Base-by-base conservation (phyloP, 2,888 invertebrate species). In the Lasioglossum malachurum region DNA sequence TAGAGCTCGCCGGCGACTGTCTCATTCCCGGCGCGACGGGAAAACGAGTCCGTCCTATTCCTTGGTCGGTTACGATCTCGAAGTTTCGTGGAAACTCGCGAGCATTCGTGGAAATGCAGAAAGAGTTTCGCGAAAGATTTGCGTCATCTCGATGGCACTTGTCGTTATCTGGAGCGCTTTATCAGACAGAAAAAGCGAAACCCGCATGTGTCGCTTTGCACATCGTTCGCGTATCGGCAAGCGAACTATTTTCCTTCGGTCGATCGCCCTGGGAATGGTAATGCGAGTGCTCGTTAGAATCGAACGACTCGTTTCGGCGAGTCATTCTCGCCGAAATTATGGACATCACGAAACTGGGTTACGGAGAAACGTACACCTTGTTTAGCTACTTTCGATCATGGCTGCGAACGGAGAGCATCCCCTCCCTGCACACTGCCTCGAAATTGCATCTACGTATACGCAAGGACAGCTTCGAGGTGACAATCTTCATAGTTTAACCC, bases 311-410 rank as follows among this genome's bases (percentile, higher is more conserved):
- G 38, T 78, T 64, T 49, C 53, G 10, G n/a, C 71, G 78, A 69
- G 57, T 72, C 57, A 57, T 78, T 78, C 46, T 31, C 16, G 38
- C 31, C 57, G 72, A 53, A 73, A 73, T 72, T 57, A 78, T 60
- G 78, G 78, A 23, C 31, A 72, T 72, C 72, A 5, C 14, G 60
- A 57, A 78, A 78, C 72, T 78, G 44, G 78, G 78, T 73, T 60
- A 31, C 60, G 2, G 38, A 27, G 23, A 38, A 69, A 23, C 3
- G 38, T 35, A 19, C 67, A 23, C 23, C 16, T 35, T 67, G 31
- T 67, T 35, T 67, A 35, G 67, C 35, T 69, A 12, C 35, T 35
- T 19, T 35, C 64, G 27, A 60, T 60, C 60, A 27, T 53, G 49
- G 49, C 19, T 49, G 19, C 57, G n/a, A 12, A 10, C n/a, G 4